phyloP scores from a whole-genome alignment of 1,140 invertebrate species.

The Drosophila parvula region DNA sequence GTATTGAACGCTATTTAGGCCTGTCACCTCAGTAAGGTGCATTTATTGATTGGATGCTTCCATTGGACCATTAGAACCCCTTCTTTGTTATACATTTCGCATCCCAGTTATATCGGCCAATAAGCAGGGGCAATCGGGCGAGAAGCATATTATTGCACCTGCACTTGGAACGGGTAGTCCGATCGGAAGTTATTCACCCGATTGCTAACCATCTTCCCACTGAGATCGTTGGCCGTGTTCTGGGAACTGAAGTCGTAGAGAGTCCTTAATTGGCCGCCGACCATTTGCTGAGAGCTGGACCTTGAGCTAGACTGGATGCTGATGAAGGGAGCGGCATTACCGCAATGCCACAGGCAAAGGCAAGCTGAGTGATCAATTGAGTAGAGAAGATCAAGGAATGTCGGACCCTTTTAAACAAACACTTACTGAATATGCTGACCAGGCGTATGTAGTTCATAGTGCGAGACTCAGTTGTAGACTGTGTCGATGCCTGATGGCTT shows the following conservation, averaged over 20 bases:
- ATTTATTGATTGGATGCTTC: neutral
- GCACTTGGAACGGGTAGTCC: neutral
- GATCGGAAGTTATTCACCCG: neutral
- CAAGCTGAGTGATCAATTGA: neutral
- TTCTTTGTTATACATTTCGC: neutral
- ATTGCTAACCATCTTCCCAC: neutral
- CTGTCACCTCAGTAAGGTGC: neutral
- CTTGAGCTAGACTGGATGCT: conserved; percentile 6
- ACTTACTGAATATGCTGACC: conserved; percentile 22
- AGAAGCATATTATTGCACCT: too few species aligned
- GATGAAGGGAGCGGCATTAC: neutral
- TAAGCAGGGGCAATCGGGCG: too few species aligned
- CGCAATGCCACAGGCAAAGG: neutral
- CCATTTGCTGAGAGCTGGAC: neutral
- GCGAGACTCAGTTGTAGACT: neutral
- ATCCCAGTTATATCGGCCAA: neutral
- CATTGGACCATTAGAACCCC: neutral
- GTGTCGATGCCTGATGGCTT: neutral
- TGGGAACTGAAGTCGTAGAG: neutral
- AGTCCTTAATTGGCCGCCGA: conserved; percentile 1
- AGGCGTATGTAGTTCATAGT: conserved; percentile 10
- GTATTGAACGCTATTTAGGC: too few species aligned
- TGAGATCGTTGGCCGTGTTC: neutral
- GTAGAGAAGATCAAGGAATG: too few species aligned
- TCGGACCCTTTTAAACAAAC: neutral